Conservation (phyloP, 2,113 vertebrate genomes). For the Cygnus atratus region DNA sequence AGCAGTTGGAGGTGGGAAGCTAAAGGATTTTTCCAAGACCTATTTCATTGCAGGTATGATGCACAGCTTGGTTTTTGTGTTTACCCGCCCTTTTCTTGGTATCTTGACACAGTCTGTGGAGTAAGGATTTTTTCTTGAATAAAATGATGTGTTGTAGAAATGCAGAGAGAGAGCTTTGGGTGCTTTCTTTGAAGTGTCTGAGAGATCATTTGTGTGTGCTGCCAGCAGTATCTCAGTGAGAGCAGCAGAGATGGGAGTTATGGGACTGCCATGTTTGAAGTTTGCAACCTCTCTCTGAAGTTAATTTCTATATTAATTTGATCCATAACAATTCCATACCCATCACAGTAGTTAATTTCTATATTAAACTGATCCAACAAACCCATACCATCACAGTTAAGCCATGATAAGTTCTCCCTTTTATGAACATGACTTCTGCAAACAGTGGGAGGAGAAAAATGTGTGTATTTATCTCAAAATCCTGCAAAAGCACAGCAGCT, state of each 20-base stretch:
- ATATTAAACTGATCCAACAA: too few relatives aligned
- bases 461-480: background rate
- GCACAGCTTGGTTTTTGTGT: background rate
- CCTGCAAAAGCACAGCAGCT: background rate
- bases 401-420: background rate
- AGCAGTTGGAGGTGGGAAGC: accelerated
- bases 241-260: background rate
- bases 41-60: background rate
- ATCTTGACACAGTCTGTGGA: background rate
- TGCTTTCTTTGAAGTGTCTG: background rate
- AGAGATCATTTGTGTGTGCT: background rate
- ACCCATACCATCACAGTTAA: background rate
- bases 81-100: background rate
- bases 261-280: background rate
- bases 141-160: background rate
- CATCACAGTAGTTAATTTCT: background rate
- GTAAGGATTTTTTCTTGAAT: background rate
- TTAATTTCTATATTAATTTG: background rate
- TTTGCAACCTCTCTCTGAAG: background rate
- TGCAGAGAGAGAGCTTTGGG: background rate
- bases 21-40: background rate
- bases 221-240: background rate
- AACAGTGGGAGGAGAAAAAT: background rate
- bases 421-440: background rate
- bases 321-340: accelerated